Percentiles rank a stretch among this genome's conserved stretches.
Evolutionary conservation across 2,888 invertebrate species (phyloP).

Genomic region (Tipula confusa): DNA sequence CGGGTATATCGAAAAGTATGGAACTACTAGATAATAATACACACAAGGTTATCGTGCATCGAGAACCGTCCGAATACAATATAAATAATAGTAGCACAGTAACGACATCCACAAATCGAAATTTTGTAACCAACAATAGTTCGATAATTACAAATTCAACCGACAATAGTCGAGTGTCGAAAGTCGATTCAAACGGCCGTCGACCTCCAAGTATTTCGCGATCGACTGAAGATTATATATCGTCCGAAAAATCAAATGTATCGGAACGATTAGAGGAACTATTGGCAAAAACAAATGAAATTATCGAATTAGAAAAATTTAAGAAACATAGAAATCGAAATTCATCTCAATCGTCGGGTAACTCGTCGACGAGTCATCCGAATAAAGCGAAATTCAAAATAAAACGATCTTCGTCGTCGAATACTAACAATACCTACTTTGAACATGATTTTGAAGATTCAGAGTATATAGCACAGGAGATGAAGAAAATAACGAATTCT

Average conservation of each 20-base stretch:
- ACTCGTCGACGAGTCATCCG: constrained; percentile 46
- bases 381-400: neutral
- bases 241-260: constrained; percentile 35
- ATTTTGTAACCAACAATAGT: neutral
- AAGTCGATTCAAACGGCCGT: neutral
- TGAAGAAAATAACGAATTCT: constrained; percentile 36
- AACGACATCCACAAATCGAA: neutral
- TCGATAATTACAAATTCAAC: constrained; percentile 21
- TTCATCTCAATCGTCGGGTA: constrained; percentile 34
- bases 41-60: constrained; percentile 39
- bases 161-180: constrained; percentile 28
- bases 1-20: constrained; percentile 52
- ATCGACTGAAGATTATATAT: neutral
- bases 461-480: constrained; percentile 36
- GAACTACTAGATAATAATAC: constrained; percentile 47
- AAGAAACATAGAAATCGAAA: constrained; percentile 37
- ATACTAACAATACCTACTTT: neutral
- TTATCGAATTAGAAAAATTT: constrained; percentile 45
- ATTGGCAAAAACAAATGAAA: constrained; percentile 44
- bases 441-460: constrained; percentile 30
- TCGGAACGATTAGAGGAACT: constrained; percentile 44
- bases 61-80: constrained; percentile 37
- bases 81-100: constrained; percentile 31
- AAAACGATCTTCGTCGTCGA: neutral
- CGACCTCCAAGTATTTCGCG: neutral